Evolutionary conservation across 2,888 invertebrate species (phyloP), one percentile per base, ranked within the genome.

Genomic region (Galeruca laticollis): DNA sequence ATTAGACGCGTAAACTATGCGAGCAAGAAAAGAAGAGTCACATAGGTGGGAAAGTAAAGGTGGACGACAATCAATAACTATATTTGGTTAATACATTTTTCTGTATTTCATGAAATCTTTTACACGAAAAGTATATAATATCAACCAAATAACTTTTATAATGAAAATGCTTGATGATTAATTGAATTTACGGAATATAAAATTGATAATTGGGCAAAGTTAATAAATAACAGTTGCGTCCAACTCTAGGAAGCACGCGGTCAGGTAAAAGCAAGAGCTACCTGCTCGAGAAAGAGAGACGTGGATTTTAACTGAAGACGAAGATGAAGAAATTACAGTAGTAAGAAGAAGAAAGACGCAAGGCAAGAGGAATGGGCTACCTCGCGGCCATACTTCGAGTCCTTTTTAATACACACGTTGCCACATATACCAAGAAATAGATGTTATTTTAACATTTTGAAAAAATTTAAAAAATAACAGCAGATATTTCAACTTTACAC

Each of bases 361-460:
- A 75, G 65, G 74, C 78, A 76, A 77, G 79, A 80, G 81, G 81
- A 82, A 82, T 80, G 82, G 82, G 82, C 82, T 82, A 81, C 81
- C 83, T 83, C 76, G 82, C 82, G 83, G 83, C 83, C 83, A 82
- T 83, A 82, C 82, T 82, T 83, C 81, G 82, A 82, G 83, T 82
- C 83, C 82, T 83, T 82, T 81, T 61, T 61, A 74, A 80, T 1
- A 26, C 26, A 81, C 72, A 73, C 73, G 82, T 82, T 83, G 82
- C 83, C 83, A 82, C 76, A 72, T 80, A 71, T 67, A 57, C n/a
- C 15, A 10, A 10, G 26, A 57, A 57, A 31, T 21, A 20, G 8
- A 35, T 6, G 33, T 26, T 51, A 18, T 52, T 20, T 13, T 20
- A n/a, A n/a, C n/a, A n/a, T n/a, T n/a, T n/a, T n/a, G n/a, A n/a